Evolutionary conservation across 2,888 invertebrate genomes (phyloP).

Genomic region (Colostygia pectinataria): DNA sequence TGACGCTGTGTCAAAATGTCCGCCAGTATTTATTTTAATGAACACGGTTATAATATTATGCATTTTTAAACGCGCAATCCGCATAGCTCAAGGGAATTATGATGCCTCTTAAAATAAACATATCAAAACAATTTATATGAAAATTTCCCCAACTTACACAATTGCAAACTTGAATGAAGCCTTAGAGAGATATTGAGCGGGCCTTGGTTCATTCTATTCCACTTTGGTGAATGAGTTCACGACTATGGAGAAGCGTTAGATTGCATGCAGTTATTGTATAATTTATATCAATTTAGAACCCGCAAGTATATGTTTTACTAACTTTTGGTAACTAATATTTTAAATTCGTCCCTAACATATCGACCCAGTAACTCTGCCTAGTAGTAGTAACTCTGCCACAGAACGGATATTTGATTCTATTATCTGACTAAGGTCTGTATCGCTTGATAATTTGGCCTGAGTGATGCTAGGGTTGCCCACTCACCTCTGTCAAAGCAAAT

Average conservation of each 20-base stretch:
- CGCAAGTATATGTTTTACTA: no score
- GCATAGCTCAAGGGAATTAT: slow-evolving; percentile 1
- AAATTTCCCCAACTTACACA: slow-evolving; percentile 7
- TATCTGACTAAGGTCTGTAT: slow-evolving; percentile 8
- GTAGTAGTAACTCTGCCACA: slow-evolving; percentile 12
- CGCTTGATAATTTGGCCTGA: slow-evolving; percentile 11
- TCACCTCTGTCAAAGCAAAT: slow-evolving; percentile 1
- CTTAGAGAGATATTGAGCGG: slow-evolving; percentile 1
- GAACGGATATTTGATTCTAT: no score
- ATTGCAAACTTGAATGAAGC: not conserved
- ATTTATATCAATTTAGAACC: no score
- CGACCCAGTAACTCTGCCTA: no score
- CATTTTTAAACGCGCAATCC: slow-evolving; percentile 8
- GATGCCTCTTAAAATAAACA: slow-evolving; percentile 15
- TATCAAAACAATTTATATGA: slow-evolving; percentile 8
- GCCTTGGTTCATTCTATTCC: no score
- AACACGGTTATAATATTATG: slow-evolving; percentile 9
- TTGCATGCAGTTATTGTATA: not conserved
- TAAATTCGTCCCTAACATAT: not conserved
- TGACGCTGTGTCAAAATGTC: no score
- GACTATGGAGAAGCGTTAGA: no score
- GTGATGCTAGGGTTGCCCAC: slow-evolving; percentile 7
- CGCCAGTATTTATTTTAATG: no score
- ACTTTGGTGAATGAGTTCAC: no score
- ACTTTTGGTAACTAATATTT: no score